A percentile compares a stretch with the other conserved stretches of the same genome.
phyloP scores from a whole-genome alignment of 1,140 invertebrate species.

The Goniozus legneri region DNA sequence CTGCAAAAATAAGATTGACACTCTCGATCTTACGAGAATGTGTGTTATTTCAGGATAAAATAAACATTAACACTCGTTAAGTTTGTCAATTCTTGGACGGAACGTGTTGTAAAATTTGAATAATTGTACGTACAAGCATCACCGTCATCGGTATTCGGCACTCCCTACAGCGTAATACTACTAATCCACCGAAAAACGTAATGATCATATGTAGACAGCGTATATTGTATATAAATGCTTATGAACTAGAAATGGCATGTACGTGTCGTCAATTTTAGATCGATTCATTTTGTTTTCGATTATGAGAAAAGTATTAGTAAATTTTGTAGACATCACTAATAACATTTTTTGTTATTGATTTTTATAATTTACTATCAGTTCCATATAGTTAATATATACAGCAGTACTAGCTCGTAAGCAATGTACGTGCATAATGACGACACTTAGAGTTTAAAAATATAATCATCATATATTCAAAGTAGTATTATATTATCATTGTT shows the following conservation, averaged over 20 bases:
- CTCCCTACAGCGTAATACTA: no score
- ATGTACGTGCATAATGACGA: constrained; percentile 48
- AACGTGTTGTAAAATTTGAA: no score
- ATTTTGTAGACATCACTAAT: no score
- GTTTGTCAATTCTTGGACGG: no score
- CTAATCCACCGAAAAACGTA: constrained; percentile 33
- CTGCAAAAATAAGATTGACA: no score
- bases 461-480: constrained; percentile 52
- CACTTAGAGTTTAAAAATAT: constrained; percentile 58
- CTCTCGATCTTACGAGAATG: no score
- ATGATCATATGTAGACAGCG: constrained; percentile 39
- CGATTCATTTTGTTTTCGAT: no score
- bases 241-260: constrained; percentile 35
- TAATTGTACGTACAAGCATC: no score
- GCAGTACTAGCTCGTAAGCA: constrained; percentile 35
- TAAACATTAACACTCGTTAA: no score
- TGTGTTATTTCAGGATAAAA: no score
- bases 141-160: no score
- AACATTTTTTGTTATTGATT: no score
- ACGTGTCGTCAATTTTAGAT: constrained; percentile 23
- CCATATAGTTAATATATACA: constrained; percentile 43
- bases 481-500: constrained; percentile 36
- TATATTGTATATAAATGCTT: constrained; percentile 27
- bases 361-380: constrained; percentile 39
- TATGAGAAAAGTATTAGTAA: constrained; percentile 2